A percentile compares a stretch with the other conserved stretches of the same genome.
These are phyloP conservation scores for Drosophila mimetica DNA, from an alignment of 2,888 invertebrate species.

Conservation along the genomic window DNA sequence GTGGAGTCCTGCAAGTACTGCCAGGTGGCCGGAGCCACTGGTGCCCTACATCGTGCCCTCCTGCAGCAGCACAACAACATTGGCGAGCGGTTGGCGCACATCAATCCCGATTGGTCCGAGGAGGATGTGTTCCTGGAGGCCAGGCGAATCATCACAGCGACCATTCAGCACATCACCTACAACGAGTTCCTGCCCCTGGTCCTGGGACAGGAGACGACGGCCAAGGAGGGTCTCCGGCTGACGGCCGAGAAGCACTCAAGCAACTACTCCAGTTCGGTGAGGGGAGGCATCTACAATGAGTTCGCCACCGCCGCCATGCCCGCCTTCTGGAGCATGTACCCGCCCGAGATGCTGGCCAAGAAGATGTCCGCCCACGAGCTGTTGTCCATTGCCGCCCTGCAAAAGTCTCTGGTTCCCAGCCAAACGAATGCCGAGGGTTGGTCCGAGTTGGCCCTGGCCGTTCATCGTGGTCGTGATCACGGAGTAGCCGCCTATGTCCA, in stretches of 20 bases:
- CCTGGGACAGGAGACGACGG: constrained; percentile 86
- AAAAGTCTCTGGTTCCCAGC: constrained; percentile 81
- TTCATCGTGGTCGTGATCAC: constrained; percentile 91
- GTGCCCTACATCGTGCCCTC: constrained; percentile 89
- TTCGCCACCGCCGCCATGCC: constrained; percentile 90
- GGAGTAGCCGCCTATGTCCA: constrained; percentile 91
- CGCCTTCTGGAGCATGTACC: constrained; percentile 91
- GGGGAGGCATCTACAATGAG: constrained; percentile 91
- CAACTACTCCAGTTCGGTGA: constrained; percentile 92
- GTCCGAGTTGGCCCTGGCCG: constrained; percentile 85
- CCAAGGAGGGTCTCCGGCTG: constrained; percentile 86
- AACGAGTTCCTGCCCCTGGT: constrained; percentile 93
- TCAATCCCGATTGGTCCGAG: constrained; percentile 93
- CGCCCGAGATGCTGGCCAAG: constrained; percentile 88
- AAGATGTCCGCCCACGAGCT: constrained; percentile 87
- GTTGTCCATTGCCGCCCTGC: constrained; percentile 87
- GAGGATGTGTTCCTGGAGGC: constrained; percentile 91
- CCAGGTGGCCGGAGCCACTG: constrained; percentile 87
- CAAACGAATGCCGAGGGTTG: constrained; percentile 85
- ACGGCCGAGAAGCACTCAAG: constrained; percentile 90
- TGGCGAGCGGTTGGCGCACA: constrained; percentile 88
- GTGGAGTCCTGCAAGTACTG: constrained; percentile 88
- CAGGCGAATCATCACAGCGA: constrained; percentile 89
- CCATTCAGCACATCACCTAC: constrained; percentile 93
- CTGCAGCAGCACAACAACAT: constrained; percentile 92